Evolutionary conservation across 2,113 vertebrate genomes (phyloP).

Genomic region (Notechis scutatus): DNA sequence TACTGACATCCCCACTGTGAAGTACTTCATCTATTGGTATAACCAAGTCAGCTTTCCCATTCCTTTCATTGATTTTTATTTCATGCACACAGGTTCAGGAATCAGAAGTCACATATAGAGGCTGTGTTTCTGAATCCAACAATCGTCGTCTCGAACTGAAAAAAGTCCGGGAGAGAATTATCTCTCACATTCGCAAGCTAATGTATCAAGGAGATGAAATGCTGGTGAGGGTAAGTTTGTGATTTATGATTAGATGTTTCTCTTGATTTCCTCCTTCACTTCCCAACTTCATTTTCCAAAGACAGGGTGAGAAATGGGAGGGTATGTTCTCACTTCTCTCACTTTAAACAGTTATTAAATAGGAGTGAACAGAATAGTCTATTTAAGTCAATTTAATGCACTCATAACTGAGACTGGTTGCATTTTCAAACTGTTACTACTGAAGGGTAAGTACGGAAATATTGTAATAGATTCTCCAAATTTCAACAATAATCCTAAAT

Average conservation of each 20-base stretch:
- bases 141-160: slow-evolving; percentile 77
- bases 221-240: slow-evolving; percentile 78
- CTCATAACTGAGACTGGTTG: not conserved
- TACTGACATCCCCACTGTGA: not conserved
- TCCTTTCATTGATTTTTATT: not conserved
- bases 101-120: slow-evolving; percentile 72
- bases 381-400: not conserved
- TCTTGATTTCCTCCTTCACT: not conserved
- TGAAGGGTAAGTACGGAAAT: not conserved
- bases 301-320: not conserved
- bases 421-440: not conserved
- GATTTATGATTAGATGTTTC: rapidly evolving
- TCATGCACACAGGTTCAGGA: slow-evolving; percentile 70
- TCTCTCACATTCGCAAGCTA: slow-evolving; percentile 85
- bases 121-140: slow-evolving; percentile 76
- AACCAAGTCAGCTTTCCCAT: not conserved
- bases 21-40: not conserved
- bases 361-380: not conserved
- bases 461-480: not conserved
- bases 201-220: slow-evolving; percentile 87
- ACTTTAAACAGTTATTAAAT: not conserved
- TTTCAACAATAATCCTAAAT: too few relatives aligned
- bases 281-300: not conserved
- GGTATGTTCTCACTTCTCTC: not conserved
- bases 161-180: slow-evolving; percentile 77